Percentiles rank a stretch among this genome's conserved stretches.
Conservation (phyloP, 2,888 invertebrate species). For the Cabera pusaria region DNA sequence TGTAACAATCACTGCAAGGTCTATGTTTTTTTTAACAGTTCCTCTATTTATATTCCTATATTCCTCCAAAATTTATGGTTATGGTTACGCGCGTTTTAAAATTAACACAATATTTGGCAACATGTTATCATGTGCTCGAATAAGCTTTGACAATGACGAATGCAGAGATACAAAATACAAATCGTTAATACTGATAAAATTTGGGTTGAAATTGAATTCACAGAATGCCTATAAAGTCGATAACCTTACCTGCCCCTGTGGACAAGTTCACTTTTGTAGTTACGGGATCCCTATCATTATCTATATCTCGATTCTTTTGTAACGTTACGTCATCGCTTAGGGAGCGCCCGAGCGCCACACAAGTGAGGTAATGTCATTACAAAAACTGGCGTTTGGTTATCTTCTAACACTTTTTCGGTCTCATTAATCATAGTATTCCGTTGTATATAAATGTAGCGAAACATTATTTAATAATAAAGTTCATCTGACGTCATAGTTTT, state of each 20-base stretch:
- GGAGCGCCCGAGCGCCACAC: slow-evolving; percentile 43
- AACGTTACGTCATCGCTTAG: slow-evolving; percentile 51
- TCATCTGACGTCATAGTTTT: slow-evolving; percentile 38
- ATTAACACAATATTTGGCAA: slow-evolving; percentile 11
- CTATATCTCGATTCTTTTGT: slow-evolving; percentile 42
- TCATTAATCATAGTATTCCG: slow-evolving; percentile 56
- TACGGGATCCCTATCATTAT: slow-evolving; percentile 48
- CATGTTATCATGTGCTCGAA: slow-evolving; percentile 1
- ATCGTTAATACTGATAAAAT: slow-evolving; percentile 8
- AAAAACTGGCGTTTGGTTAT: slow-evolving; percentile 51
- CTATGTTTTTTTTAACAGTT: too few relatives aligned
- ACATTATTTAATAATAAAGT: slow-evolving; percentile 31
- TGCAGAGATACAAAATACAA: slow-evolving; percentile 6
- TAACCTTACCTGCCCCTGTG: slow-evolving; percentile 38
- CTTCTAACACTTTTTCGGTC: slow-evolving; percentile 44
- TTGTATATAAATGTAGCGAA: slow-evolving; percentile 39
- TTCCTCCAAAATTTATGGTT: too few relatives aligned
- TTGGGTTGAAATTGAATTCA: slow-evolving; percentile 15
- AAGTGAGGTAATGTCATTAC: slow-evolving; percentile 62
- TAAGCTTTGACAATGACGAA: neutral
- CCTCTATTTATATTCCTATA: too few relatives aligned
- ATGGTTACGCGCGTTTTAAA: too few relatives aligned
- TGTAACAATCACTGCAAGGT: slow-evolving; percentile 3
- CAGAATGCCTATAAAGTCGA: slow-evolving; percentile 22
- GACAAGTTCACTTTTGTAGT: slow-evolving; percentile 54